phyloP scores from a whole-genome alignment of 2,113 vertebrate species.

The Phrynosoma platyrhinos region DNA sequence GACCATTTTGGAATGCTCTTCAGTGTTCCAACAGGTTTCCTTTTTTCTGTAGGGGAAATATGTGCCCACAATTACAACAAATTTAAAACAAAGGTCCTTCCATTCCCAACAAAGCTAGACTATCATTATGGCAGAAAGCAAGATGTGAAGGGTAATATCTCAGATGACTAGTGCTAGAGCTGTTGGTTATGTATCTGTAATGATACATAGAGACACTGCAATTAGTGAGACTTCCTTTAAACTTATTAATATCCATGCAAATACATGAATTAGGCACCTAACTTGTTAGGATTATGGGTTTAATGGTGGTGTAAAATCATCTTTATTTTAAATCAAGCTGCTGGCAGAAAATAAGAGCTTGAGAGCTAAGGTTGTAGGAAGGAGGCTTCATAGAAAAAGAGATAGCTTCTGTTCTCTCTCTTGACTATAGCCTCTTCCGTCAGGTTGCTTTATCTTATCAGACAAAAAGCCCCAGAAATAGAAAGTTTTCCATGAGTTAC shows the following conservation, averaged over 20 bases:
- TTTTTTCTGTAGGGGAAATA: not conserved
- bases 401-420: conserved; percentile 57
- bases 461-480: conserved; percentile 86
- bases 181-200: not conserved
- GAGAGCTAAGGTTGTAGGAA: not conserved
- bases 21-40: not conserved
- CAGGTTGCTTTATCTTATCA: conserved; percentile 84
- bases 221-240: not conserved
- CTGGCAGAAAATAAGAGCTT: not conserved
- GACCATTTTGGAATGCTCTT: not conserved
- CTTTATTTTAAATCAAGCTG: conserved; percentile 53
- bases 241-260: not conserved
- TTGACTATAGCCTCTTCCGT: conserved; percentile 68
- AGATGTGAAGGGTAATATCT: not conserved
- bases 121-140: not conserved
- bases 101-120: not conserved
- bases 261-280: not conserved
- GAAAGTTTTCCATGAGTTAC: conserved; percentile 81
- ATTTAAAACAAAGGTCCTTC: not conserved
- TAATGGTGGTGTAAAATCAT: not conserved
- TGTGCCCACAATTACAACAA: not conserved
- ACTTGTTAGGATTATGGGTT: not conserved
- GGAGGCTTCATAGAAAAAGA: conserved; percentile 38
- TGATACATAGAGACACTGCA: not conserved
- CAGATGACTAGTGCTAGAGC: no score